Conservation (phyloP, 2,113 vertebrate genomes). For the Triplophysa dalaica region DNA sequence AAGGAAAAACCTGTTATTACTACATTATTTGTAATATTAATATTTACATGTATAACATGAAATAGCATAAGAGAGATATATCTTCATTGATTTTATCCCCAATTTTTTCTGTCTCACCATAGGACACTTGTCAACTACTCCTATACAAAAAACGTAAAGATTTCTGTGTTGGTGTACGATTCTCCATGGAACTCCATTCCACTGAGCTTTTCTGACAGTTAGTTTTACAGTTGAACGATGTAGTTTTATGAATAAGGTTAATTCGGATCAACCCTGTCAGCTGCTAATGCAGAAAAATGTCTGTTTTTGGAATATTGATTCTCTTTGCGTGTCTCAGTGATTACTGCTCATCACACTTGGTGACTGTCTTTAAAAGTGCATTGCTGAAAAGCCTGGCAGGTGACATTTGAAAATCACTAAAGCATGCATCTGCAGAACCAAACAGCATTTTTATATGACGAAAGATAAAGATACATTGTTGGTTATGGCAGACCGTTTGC, state of each 20-base stretch:
- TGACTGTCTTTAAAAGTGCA: conserved; percentile 22
- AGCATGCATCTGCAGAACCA: background rate
- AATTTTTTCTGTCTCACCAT: too few relatives aligned
- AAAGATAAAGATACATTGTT: conserved; percentile 5
- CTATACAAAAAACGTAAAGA: background rate
- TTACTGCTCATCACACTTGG: conserved; percentile 13
- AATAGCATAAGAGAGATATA: too few relatives aligned
- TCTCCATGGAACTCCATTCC: background rate
- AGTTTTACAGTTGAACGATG: conserved; percentile 34
- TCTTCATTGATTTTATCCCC: too few relatives aligned
- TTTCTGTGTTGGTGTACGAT: background rate
- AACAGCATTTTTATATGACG: conserved; percentile 1
- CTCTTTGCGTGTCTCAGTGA: conserved; percentile 6
- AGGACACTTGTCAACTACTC: too few relatives aligned
- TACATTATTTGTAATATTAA: too few relatives aligned
- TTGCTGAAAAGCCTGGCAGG: conserved; percentile 3
- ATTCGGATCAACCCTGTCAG: conserved; percentile 32
- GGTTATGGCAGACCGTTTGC: background rate
- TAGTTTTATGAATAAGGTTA: conserved; percentile 33
- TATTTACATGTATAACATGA: too few relatives aligned
- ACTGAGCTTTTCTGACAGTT: conserved; percentile 16
- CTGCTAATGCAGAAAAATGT: conserved; percentile 38
- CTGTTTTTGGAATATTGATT: conserved; percentile 40
- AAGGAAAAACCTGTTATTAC: too few relatives aligned
- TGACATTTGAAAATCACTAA: conserved; percentile 12